Base-by-base conservation (phyloP, 2,113 vertebrate species). In the Merops nubicus region DNA sequence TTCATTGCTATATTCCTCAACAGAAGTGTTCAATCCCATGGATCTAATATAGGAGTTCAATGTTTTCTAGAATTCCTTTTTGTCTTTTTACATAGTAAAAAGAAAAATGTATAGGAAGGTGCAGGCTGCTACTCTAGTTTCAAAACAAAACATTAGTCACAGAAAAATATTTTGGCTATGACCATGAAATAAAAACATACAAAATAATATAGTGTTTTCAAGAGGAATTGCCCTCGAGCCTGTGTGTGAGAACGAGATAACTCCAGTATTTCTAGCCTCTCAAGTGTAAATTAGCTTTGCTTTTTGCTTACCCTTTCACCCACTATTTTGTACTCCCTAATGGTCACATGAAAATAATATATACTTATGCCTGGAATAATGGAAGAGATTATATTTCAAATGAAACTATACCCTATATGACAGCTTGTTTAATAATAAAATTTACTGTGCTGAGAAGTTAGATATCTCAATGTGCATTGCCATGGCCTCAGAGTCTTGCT, bases 271-370 rank as follows among this genome's bases (percentile, higher is more conserved):
- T 91, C 60, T 70, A 73, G n/a, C 20, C 77, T 54, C 33, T 48
- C 22, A 65, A 88, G 54, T 69, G 65, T 11, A 74, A 65, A 92
- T 90, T 70, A 65, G 17, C 23, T 94, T 65, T 95, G 40, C 50
- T 92, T 92, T 95, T 43, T 76, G 12, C 20, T 88, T 51, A 60
- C 6, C 11, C 42, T 72, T 90, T 89, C 54, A 15, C 3, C 12
- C 64, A 47, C 5, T 92, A 47, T 68, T 82, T 64, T 72, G 42
- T 28, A 42, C 34, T 85, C 72, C 18, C 64, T 91, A 78, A 64
- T 43, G 68, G 38, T 82, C 40, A 45, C 11, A 33, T 10, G 19
- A 51, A 67, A 86, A 90, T 16, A 54, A 51, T 28, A 76, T 50
- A 26, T 9, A 20, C 79, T 79, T 72, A 22, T 85, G 38, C 26